Base-by-base conservation (phyloP, 2,888 invertebrate species). In the Hydroisotoma schaefferi region DNA sequence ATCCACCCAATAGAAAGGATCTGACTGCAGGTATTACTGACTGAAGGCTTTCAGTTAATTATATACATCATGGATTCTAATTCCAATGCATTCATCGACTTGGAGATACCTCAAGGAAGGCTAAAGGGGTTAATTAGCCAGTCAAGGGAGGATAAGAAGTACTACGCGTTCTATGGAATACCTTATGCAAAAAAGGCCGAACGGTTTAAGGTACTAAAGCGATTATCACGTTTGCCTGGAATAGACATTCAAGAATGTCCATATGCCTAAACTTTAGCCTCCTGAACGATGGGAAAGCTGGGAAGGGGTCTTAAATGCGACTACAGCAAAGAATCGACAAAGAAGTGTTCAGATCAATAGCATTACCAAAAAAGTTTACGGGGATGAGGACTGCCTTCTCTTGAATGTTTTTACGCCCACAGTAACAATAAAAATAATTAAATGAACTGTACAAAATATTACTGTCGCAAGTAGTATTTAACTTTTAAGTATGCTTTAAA, bases 131-230 rank as follows among this genome's bases (percentile, higher is more conserved):
- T 59, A 48, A 48, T 56, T 1, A 23, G 61, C n/a, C 18, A 26
- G 4, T 64, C 66, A 20, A 43, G 68, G 26, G 51, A 62, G 25
- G 55, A 53, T 20, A 53, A 46, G 8, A 10, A 29, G 15, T 69
- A 60, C 40, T 64, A 44, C 49, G 64, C 58, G 27, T 67, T 62
- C 27, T 56, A 59, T 46, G 68, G 68, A 4, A 62, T 66, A 51
- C 64, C 64, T 3, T 69, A 61, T 49, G 66, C 55, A 4, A 59
- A 53, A 23, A 27, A 25, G 4, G 56, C 63, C 0, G 56, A 63
- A 18, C 33, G 67, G 47, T 67, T 67, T 59, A 58, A 65, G 57
- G 67, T 67, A 37, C 22, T 8, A 37, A 18, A 33, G 29, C n/a
- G 12, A 29, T 53, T 53, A 38, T 29, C 38, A 15, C 38, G 26